Evolutionary conservation across 2,113 vertebrate genomes (phyloP), one percentile per base, ranked within the genome.

Genomic region (Myotis yumanensis): DNA sequence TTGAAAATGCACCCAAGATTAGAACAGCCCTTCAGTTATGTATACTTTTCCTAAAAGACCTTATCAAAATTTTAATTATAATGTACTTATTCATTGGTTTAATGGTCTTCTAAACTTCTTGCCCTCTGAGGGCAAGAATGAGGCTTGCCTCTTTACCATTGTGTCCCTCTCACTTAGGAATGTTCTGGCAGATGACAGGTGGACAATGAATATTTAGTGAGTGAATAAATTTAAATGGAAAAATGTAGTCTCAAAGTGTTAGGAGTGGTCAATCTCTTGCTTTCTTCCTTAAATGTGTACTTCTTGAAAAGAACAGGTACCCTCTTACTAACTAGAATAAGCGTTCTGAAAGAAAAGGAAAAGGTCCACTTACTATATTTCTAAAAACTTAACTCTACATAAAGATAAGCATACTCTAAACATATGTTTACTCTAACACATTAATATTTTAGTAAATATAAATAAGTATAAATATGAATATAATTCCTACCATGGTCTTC

Each of bases 371-470:
- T 91, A 79, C 16, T 66, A 16, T 86, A 7, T 72, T 90, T 5
- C 23, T 71, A 46, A 93, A 54, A 35, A 93, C 18, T 54, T 57
- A 35, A 93, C 18, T 54, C 51, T 75, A 17, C 15, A 89, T 15
- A 86, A 94, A 32, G 76, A 82, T 87, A 95, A 37, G 5, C 22
- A 80, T 59, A 64, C 15, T 66, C 92, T 91, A 87, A 84, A 87
- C 62, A 83, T 64, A 25, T 14, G 1, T 22, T 64, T 68, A 89
- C 28, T 18, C 14, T 86, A 90, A 82, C 9, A 94, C 82, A 62
- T 80, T 48, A 6, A 43, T 68, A 86, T 85, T 84, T 88, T 75
- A 96, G 92, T 86, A 91, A 92, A 71, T 85, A 52, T 28, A 16
- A 82, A 54, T 82, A 73, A 83, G 66, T 57, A 37, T 32, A 75